Evolutionary conservation across 2,888 invertebrate genomes (phyloP).

Genomic region (Endotricha flammealis): DNA sequence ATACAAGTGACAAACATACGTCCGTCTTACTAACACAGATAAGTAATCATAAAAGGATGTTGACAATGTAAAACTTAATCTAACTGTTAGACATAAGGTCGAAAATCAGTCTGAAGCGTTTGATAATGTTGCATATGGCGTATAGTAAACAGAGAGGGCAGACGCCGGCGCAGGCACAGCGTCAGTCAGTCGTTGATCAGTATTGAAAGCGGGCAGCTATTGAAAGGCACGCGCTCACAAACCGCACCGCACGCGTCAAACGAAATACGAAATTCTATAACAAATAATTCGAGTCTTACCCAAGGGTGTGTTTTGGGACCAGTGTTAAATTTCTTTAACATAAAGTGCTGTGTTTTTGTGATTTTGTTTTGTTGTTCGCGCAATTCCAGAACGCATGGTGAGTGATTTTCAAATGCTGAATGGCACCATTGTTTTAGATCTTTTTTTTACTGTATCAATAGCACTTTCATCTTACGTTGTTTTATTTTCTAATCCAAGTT

Average conservation of each 20-base stretch:
- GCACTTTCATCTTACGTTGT: slow-evolving; percentile 54
- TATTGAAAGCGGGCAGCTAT: slow-evolving; percentile 53
- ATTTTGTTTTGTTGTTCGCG: slow-evolving; percentile 32
- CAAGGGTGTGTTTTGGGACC: slow-evolving; percentile 52
- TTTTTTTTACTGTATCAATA: slow-evolving; percentile 48
- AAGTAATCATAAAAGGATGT: slow-evolving; percentile 29
- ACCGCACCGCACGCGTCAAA: slow-evolving; percentile 48
- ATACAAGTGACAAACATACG: slow-evolving; percentile 71
- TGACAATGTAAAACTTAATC: slow-evolving; percentile 23
- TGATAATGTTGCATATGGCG: slow-evolving; percentile 63
- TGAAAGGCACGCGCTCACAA: slow-evolving; percentile 50
- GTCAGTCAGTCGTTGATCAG: slow-evolving; percentile 49
- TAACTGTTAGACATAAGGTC: slow-evolving; percentile 22
- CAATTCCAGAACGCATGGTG: slow-evolving; percentile 67
- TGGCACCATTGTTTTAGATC: slow-evolving; percentile 62
- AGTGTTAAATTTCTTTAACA: slow-evolving; percentile 42
- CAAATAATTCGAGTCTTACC: slow-evolving; percentile 40
- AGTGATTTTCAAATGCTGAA: slow-evolving; percentile 65
- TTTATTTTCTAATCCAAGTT: slow-evolving; percentile 44
- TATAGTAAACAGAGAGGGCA: slow-evolving; percentile 60
- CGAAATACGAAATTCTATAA: slow-evolving; percentile 46
- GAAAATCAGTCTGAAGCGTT: slow-evolving; percentile 35
- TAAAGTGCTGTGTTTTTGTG: slow-evolving; percentile 38
- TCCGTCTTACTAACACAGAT: slow-evolving; percentile 70
- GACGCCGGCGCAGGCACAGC: slow-evolving; percentile 53